A percentile compares a stretch with the other conserved stretches of the same genome.
Evolutionary conservation across 1,140 invertebrate species (phyloP).

Genomic region (Sesamia nonagrioides): DNA sequence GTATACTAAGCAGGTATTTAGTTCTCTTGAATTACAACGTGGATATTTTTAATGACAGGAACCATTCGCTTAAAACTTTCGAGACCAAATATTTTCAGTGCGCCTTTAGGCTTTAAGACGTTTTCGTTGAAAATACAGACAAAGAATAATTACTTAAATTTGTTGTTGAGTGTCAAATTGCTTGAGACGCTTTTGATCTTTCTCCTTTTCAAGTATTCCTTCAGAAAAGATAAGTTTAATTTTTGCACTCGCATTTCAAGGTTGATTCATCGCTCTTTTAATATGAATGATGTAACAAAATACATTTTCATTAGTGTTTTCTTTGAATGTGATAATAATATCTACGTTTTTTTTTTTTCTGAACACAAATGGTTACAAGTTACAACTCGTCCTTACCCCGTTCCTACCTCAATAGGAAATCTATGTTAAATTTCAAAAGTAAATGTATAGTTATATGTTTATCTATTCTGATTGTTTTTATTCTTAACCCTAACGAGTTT

Average conservation of each 20-base stretch:
- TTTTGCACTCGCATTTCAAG: neutral
- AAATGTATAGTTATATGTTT: neutral
- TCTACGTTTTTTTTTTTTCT: neutral
- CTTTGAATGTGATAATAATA: too few species aligned
- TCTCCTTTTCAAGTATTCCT: constrained; percentile 16
- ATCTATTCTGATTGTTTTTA: neutral
- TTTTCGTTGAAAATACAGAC: neutral
- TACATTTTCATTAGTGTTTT: too few species aligned
- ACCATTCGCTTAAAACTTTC: neutral
- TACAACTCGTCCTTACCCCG: neutral
- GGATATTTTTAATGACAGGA: neutral
- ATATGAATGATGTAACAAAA: too few species aligned
- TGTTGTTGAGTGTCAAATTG: constrained; percentile 12
- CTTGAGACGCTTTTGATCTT: constrained; percentile 20
- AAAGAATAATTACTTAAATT: constrained; percentile 24
- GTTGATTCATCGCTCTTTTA: neutral
- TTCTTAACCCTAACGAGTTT: neutral
- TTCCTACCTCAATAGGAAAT: neutral
- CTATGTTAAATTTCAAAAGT: neutral
- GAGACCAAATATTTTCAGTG: neutral
- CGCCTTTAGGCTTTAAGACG: neutral
- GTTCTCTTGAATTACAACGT: neutral
- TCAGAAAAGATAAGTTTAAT: neutral
- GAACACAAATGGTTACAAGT: neutral
- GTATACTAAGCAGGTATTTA: too few species aligned